Evolutionary conservation across 2,113 vertebrate genomes (phyloP).

Genomic region (Capra hircus): DNA sequence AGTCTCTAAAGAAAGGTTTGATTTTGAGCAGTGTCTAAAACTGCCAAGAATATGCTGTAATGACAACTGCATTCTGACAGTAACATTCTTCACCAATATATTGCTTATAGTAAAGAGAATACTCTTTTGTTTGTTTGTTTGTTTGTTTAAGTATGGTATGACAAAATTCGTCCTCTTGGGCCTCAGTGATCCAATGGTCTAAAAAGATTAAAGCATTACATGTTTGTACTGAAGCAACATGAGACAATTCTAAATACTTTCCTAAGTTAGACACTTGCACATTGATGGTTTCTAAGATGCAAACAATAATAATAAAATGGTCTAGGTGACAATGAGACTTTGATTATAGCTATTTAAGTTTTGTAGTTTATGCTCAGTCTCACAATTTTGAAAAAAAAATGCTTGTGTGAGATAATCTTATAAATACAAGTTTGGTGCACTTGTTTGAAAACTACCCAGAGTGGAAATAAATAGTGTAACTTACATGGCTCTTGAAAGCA

Average conservation of each 20-base stretch:
- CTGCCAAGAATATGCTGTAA: not conserved
- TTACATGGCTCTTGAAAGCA: not conserved
- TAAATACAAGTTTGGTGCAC: not conserved
- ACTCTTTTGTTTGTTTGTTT: not conserved
- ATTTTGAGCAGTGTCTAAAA: not conserved
- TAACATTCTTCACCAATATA: not conserved
- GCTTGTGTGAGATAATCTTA: not conserved
- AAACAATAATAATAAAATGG: slow-evolving; percentile 14
- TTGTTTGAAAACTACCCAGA: not conserved
- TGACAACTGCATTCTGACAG: not conserved
- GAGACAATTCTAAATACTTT: slow-evolving; percentile 45
- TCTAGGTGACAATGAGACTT: slow-evolving; percentile 34
- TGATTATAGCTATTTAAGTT: not conserved
- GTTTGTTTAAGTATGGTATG: not conserved
- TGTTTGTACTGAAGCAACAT: not conserved
- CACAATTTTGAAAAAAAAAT: not conserved
- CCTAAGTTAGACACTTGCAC: not conserved
- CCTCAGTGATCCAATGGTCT: not conserved
- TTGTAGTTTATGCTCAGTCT: not conserved
- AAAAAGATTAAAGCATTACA: not conserved
- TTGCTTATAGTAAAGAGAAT: not conserved
- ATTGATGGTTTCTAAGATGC: not conserved
- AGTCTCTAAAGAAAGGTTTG: not conserved
- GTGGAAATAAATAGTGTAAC: not conserved
- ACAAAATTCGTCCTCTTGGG: not conserved